Conservation (phyloP, 2,888 invertebrate genomes). For the Heliconius ethilla region DNA sequence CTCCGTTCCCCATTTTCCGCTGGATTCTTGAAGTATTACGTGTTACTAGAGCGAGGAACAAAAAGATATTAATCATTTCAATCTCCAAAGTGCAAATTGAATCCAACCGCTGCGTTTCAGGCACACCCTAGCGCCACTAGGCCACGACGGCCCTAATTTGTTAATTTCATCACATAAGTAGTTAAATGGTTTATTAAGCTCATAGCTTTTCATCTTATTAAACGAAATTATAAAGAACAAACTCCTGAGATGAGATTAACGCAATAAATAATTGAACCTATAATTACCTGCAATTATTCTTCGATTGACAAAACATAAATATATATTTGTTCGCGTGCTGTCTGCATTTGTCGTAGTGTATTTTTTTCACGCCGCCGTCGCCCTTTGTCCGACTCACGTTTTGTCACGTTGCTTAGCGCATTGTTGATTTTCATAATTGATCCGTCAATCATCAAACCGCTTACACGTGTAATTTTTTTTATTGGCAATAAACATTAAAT, state of each 20-base stretch:
- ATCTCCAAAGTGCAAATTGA: background rate
- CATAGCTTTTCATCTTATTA: background rate
- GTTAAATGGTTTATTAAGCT: background rate
- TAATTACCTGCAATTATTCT: conserved; percentile 72
- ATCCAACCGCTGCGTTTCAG: background rate
- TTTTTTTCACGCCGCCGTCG: conserved; percentile 56
- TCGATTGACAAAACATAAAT: conserved; percentile 78
- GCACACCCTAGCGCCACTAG: background rate
- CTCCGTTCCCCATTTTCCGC: background rate
- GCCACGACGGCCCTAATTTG: background rate
- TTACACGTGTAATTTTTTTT: conserved; percentile 56
- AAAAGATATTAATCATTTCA: background rate
- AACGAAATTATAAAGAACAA: background rate
- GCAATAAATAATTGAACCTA: conserved; percentile 62
- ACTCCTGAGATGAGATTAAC: conserved; percentile 29
- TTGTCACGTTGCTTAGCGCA: conserved; percentile 66
- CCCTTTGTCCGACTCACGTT: conserved; percentile 72
- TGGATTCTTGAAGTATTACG: background rate
- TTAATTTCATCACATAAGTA: background rate
- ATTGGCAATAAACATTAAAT: background rate
- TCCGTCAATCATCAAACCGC: conserved; percentile 61
- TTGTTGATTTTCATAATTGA: conserved; percentile 67
- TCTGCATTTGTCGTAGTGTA: conserved; percentile 72
- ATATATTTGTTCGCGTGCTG: conserved; percentile 78
- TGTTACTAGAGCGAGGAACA: background rate